phyloP scores from a whole-genome alignment of 2,113 vertebrate species.

The Ardeotis arabs region DNA sequence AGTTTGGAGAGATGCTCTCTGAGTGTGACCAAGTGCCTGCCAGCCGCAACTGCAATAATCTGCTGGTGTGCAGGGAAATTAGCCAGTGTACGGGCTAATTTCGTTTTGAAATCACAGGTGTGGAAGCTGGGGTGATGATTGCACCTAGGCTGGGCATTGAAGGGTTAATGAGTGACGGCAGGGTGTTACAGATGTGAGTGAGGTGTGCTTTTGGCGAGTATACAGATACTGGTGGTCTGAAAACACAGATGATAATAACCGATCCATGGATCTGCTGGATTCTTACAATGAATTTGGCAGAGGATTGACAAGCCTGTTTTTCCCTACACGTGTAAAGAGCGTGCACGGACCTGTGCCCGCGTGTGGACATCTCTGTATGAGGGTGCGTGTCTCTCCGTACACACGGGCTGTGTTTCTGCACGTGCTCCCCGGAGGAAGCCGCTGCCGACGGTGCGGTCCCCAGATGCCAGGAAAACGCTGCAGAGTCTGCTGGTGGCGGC shows the following conservation, averaged over 20 bases:
- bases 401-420: neutral
- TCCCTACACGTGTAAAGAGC: rapidly evolving
- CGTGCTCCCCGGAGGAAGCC: neutral
- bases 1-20: neutral
- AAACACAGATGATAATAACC: neutral
- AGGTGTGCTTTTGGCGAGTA: neutral
- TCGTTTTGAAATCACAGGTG: rapidly evolving
- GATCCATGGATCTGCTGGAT: rapidly evolving
- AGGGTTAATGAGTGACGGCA: neutral
- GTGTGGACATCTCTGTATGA: rapidly evolving
- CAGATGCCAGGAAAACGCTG: neutral
- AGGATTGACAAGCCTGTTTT: neutral
- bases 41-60: neutral
- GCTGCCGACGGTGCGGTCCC: neutral
- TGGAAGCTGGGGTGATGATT: neutral
- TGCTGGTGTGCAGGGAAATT: neutral
- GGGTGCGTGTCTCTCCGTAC: neutral
- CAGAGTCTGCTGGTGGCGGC: neutral
- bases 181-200: neutral
- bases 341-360: rapidly evolving
- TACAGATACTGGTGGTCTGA: neutral
- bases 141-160: rapidly evolving
- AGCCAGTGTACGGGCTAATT: neutral
- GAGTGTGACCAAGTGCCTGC: neutral
- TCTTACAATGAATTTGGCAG: rapidly evolving